These are phyloP conservation scores for Carcharodon carcharias DNA, from an alignment of 2,797 vertebrate genomes.

Conservation along the genomic window DNA sequence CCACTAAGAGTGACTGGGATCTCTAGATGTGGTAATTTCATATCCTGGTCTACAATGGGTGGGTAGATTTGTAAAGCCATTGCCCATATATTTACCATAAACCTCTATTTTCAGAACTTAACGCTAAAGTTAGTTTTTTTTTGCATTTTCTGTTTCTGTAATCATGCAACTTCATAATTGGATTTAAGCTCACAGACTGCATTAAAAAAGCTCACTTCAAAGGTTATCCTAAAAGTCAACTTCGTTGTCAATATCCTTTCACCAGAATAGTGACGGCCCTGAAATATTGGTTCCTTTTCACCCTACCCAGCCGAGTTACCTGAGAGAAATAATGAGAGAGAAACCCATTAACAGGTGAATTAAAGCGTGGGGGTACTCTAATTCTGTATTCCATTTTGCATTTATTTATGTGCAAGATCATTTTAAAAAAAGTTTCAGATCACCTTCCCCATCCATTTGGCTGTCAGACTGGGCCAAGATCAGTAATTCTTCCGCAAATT, in stretches of 20 bases:
- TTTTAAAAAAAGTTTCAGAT: conserved; percentile 64
- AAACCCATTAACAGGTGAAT: conserved; percentile 69
- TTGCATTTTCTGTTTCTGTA: background rate
- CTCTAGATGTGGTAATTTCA: background rate
- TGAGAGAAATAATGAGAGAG: conserved; percentile 48
- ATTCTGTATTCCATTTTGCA: conserved; percentile 75
- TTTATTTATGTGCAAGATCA: conserved; percentile 71
- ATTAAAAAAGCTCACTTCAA: background rate
- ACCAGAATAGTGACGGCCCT: conserved; percentile 42
- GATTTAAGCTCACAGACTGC: background rate
- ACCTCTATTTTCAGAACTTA: background rate
- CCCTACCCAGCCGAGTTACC: conserved; percentile 51
- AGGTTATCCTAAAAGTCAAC: background rate
- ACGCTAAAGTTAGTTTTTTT: background rate
- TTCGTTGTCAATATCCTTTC: background rate
- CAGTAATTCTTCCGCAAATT: conserved; percentile 80
- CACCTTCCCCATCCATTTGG: conserved; percentile 74
- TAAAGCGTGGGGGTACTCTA: conserved; percentile 63
- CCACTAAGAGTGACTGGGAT: background rate
- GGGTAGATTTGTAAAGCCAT: background rate
- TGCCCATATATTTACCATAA: background rate
- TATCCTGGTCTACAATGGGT: background rate
- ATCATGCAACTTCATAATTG: background rate
- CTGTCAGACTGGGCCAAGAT: conserved; percentile 69
- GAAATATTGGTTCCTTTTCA: conserved; percentile 48